phyloP scores from a whole-genome alignment of 37 sponge, comb jelly and placozoan genomes.

The Oopsacas minuta region DNA sequence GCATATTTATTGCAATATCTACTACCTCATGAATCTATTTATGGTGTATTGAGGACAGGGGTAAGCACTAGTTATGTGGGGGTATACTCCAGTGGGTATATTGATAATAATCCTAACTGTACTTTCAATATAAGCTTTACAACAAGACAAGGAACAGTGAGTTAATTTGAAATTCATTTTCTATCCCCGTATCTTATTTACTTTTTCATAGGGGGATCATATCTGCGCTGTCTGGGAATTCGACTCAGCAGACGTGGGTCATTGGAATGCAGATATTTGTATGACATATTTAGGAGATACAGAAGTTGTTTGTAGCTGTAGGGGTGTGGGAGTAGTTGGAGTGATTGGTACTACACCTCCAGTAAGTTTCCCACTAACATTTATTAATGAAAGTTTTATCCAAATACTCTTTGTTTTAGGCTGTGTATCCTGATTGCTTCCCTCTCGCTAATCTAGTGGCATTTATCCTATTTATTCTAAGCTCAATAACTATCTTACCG shows the following conservation, averaged over 20 bases:
- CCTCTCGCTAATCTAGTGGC: not conserved
- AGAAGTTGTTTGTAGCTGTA: not conserved
- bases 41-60: not conserved
- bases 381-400: not conserved
- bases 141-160: not conserved
- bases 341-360: not conserved
- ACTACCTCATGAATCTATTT: not conserved
- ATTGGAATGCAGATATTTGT: not conserved
- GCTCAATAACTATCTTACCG: not conserved
- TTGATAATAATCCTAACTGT: not conserved
- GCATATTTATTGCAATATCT: not conserved
- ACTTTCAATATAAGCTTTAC: not conserved
- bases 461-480: not conserved
- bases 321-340: not conserved
- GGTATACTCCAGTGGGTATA: not conserved
- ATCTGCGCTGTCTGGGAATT: not conserved
- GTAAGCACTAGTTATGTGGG: not conserved
- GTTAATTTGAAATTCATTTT: not conserved
- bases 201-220: not conserved
- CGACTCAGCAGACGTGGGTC: not conserved
- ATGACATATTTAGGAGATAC: not conserved
- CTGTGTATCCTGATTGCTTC: slow-evolving; percentile 1
- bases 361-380: not conserved
- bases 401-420: not conserved
- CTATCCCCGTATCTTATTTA: not conserved